These are phyloP conservation scores for Panzeria rudis DNA, from an alignment of 2,888 invertebrate species.

Conservation along the genomic window DNA sequence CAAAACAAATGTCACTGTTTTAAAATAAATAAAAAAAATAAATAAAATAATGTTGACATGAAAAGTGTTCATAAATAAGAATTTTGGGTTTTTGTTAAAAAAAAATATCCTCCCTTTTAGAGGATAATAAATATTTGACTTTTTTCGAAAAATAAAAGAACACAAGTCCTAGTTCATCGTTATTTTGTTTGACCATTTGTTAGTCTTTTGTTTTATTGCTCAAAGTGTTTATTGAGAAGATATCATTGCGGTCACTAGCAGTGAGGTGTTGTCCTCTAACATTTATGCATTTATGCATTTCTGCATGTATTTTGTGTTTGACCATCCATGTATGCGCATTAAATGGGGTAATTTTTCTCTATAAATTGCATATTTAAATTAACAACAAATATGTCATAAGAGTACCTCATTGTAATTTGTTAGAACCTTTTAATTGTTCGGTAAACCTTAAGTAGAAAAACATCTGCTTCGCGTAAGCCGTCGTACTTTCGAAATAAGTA, in stretches of 20 bases:
- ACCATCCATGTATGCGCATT: constrained; percentile 24
- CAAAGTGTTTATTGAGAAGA: constrained; percentile 56
- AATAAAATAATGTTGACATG: constrained; percentile 65
- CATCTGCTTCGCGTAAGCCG: constrained; percentile 38
- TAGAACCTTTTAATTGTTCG: constrained; percentile 5
- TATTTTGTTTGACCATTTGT: constrained; percentile 64
- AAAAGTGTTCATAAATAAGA: constrained; percentile 69
- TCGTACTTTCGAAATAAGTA: no score
- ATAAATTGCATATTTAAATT: constrained; percentile 53
- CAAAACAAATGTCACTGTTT: constrained; percentile 65
- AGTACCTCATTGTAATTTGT: constrained; percentile 35
- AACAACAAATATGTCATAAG: constrained; percentile 33
- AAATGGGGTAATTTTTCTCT: constrained; percentile 53
- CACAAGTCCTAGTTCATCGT: constrained; percentile 53
- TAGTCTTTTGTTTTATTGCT: constrained; percentile 59
- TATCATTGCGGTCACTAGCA: constrained; percentile 52
- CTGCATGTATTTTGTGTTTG: constrained; percentile 3
- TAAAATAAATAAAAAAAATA: constrained; percentile 13
- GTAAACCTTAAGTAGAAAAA: constrained; percentile 9
- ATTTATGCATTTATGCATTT: background rate
- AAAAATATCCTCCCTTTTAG: constrained; percentile 58
- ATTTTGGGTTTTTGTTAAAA: constrained; percentile 32
- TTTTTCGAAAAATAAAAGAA: constrained; percentile 21
- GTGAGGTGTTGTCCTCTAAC: background rate
- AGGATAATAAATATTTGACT: constrained; percentile 60